phyloP scores from a whole-genome alignment of 2,113 vertebrate genomes.

The Oophaga pumilio region DNA sequence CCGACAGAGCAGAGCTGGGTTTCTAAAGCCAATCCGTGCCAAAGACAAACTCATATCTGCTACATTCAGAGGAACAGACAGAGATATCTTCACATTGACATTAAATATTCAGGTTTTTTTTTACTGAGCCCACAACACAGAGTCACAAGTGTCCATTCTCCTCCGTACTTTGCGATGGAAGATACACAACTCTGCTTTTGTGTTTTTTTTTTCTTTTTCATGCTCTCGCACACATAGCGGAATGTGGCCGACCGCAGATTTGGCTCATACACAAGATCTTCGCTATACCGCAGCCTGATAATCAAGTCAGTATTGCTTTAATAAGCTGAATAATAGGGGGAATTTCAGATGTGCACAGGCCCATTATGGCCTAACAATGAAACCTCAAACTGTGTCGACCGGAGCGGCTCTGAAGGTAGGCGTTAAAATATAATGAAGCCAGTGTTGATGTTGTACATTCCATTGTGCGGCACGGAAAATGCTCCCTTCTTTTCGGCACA shows the following conservation, averaged over 20 bases:
- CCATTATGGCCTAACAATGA: constrained; percentile 98
- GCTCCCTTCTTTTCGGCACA: constrained; percentile 94
- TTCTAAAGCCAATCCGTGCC: too few species aligned
- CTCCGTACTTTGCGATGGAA: constrained; percentile 4
- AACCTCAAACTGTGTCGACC: constrained; percentile 91
- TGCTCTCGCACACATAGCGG: constrained; percentile 64
- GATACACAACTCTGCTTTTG: constrained; percentile 57
- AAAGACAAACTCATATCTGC: neutral
- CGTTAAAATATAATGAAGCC: constrained; percentile 92
- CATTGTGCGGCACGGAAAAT: constrained; percentile 96
- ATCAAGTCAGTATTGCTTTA: constrained; percentile 94
- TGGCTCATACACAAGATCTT: constrained; percentile 79
- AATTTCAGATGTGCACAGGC: constrained; percentile 97
- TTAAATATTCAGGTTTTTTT: neutral
- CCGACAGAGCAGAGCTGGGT: neutral
- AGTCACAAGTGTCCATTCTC: neutral
- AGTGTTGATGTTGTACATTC: constrained; percentile 96
- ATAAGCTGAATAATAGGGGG: constrained; percentile 99
- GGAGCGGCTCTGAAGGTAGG: constrained; percentile 91
- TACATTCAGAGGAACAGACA: neutral
- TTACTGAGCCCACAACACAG: constrained; percentile 1
- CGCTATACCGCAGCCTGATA: constrained; percentile 84
- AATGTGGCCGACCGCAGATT: constrained; percentile 84
- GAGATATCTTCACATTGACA: neutral
- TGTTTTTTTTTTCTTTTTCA: constrained; percentile 44